Conservation (phyloP, 2,797 vertebrate genomes). For the Micrastur ruficollis region DNA sequence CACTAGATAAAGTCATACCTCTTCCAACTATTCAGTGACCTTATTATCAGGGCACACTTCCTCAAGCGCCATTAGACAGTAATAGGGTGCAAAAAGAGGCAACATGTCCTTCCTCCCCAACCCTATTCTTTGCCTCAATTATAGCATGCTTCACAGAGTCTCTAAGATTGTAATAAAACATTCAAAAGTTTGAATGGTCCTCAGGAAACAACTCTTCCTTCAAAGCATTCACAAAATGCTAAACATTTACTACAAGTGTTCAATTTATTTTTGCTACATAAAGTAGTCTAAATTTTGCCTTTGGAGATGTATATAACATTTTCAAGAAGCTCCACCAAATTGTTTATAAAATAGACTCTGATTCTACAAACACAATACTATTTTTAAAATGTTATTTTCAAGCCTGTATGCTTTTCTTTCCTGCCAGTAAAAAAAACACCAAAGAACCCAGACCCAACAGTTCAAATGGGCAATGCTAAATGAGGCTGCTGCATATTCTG, state of each 20-base stretch:
- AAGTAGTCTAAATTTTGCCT: background rate
- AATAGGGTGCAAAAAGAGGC: background rate
- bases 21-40: background rate
- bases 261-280: background rate
- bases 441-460: background rate
- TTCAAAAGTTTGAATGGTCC: background rate
- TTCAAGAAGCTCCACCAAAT: background rate
- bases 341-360: background rate
- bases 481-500: background rate
- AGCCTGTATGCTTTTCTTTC: background rate
- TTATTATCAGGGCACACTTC: background rate
- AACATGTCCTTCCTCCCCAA: fast-evolving
- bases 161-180: background rate
- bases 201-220: background rate
- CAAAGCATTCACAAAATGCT: background rate
- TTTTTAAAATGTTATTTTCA: background rate
- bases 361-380: background rate
- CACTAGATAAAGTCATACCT: background rate
- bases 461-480: background rate
- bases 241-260: background rate
- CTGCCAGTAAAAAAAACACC: background rate
- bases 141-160: background rate
- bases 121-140: background rate
- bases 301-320: background rate
- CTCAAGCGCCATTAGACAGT: background rate